Evolutionary conservation across 2,797 vertebrate genomes (phyloP).

Genomic region (Sarcoramphus papa): DNA sequence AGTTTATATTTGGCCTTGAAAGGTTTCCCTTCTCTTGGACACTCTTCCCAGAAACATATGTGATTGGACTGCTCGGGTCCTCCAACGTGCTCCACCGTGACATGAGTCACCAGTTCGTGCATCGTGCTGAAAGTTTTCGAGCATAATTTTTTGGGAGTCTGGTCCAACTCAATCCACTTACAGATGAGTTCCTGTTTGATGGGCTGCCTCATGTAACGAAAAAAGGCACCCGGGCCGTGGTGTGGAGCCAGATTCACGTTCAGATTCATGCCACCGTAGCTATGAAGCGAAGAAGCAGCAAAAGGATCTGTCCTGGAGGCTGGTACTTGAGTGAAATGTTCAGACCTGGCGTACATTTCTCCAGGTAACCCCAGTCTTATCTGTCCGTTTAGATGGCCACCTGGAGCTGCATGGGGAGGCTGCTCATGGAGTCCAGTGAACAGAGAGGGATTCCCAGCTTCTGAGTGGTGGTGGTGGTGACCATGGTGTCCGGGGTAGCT

Average conservation of each 20-base stretch:
- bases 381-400: constrained; percentile 95
- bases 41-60: constrained; percentile 98
- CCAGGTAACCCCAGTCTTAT: constrained; percentile 97
- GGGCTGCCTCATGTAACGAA: constrained; percentile 96
- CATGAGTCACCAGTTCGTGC: constrained; percentile 95
- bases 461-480: constrained; percentile 82
- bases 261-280: constrained; percentile 92
- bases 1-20: constrained; percentile 99
- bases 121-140: constrained; percentile 99
- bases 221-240: constrained; percentile 92
- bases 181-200: constrained; percentile 98
- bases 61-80: constrained; percentile 94
- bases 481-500: constrained; percentile 89
- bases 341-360: constrained; percentile 96
- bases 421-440: constrained; percentile 95
- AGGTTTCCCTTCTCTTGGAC: constrained; percentile 93
- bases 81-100: constrained; percentile 95
- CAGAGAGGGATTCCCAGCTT: constrained; percentile 87
- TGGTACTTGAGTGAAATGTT: constrained; percentile 92
- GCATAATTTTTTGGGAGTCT: constrained; percentile 87
- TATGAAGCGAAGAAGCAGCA: constrained; percentile 86
- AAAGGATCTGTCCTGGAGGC: constrained; percentile 93
- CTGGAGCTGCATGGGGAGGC: constrained; percentile 87
- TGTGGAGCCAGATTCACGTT: constrained; percentile 92
- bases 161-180: constrained; percentile 93